phyloP scores from a whole-genome alignment of 1,140 invertebrate species.

The Diachasmimorpha longicaudata region DNA sequence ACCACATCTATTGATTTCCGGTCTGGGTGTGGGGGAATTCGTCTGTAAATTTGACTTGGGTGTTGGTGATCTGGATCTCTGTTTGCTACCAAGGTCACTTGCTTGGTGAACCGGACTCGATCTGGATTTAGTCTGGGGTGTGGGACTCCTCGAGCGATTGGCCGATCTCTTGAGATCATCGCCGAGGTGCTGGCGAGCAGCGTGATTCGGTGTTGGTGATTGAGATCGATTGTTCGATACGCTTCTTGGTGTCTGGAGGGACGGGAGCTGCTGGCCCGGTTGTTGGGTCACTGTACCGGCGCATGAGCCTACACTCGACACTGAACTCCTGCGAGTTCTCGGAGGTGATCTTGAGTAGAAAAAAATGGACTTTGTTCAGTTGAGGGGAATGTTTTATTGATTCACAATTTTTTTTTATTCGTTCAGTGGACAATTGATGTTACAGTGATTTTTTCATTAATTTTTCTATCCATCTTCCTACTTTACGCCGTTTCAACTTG shows the following conservation, averaged over 20 bases:
- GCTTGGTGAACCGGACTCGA: constrained; percentile 39
- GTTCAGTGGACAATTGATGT: no score
- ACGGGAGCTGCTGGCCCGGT: constrained; percentile 43
- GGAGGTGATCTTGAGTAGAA: constrained; percentile 62
- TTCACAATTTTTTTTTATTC: no score
- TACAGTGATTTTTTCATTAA: no score
- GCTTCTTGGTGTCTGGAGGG: constrained; percentile 51
- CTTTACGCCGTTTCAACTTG: no score
- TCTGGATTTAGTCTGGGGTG: constrained; percentile 49
- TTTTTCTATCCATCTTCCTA: no score
- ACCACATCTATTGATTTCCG: constrained; percentile 49
- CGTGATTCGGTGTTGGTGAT: constrained; percentile 62
- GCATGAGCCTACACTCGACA: constrained; percentile 63
- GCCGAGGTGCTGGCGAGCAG: constrained; percentile 36
- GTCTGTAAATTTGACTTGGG: constrained; percentile 43
- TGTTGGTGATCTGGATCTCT: constrained; percentile 57
- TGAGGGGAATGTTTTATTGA: not conserved
- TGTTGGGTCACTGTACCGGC: constrained; percentile 42
- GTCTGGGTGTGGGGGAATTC: constrained; percentile 41
- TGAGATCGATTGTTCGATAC: constrained; percentile 60
- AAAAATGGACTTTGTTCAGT: constrained; percentile 11
- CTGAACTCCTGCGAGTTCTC: constrained; percentile 64
- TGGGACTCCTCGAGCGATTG: constrained; percentile 60
- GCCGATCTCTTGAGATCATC: constrained; percentile 57
- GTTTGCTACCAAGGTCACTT: constrained; percentile 38